Evolutionary conservation across 1,140 invertebrate species (phyloP), one percentile per base, ranked within the genome.

Genomic region (Orussus abietinus): DNA sequence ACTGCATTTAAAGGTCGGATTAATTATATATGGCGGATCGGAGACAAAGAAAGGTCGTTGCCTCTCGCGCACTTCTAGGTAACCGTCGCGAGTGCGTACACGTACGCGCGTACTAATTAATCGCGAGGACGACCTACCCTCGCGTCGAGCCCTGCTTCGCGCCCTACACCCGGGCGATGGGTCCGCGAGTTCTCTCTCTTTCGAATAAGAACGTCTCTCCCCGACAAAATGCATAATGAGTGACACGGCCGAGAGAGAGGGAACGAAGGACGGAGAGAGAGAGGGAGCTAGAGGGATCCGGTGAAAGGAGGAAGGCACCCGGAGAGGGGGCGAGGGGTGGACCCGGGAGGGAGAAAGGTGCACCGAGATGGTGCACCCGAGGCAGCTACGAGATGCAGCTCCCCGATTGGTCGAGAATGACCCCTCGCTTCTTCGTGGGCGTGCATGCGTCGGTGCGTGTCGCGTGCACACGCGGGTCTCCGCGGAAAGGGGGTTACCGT

Each of bases 381-480:
- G 47, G 51, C 45, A 42, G 42, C 38, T 33, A 42, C 49, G 53
- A 57, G 57, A 64, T 48, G 54, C 57, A 39, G 52, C 46, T 21
- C 56, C 51, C 55, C 53, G 64, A 69, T 71, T 71, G 66, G 68
- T 69, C 52, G 62, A 43, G 48, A 21, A 4, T 15, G 37, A 59
- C 58, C 66, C 67, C 57, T 65, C 37, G 53, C 28, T 54, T 60
- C 53, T 64, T 55, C 59, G 48, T 52, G 34, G 31, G 20, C 14
- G 45, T 47, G 36, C 38, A 30, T 44, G 42, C 51, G 53, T 45
- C n/a, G n/a, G n/a, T n/a, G n/a, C n/a, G n/a, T n/a, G n/a, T n/a
- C n/a, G n/a, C n/a, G n/a, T n/a, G n/a, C n/a, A n/a, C n/a, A n/a
- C n/a, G n/a, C n/a, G n/a, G n/a, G n/a, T n/a, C n/a, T n/a, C n/a